phyloP scores from a whole-genome alignment of 2,113 vertebrate genomes.

The Lamprologus tigripictilis region DNA sequence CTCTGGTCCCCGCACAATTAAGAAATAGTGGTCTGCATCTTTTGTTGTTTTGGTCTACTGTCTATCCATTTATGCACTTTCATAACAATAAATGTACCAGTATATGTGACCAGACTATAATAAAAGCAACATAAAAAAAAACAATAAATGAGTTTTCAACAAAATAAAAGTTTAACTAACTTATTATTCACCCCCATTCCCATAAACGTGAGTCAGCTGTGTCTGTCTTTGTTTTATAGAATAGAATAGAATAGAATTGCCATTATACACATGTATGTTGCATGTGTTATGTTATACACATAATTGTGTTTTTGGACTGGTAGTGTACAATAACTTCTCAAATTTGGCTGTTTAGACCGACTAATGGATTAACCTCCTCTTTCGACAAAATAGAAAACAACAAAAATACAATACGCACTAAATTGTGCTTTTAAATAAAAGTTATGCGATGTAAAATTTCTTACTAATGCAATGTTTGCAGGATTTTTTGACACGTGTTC shows the following conservation, averaged over 20 bases:
- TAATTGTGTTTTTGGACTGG: not conserved
- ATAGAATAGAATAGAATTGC: not conserved
- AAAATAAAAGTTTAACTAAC: not conserved
- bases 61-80: not conserved
- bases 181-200: not conserved
- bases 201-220: not conserved
- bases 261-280: not conserved
- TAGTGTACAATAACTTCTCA: not conserved
- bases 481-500: not conserved
- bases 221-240: not conserved
- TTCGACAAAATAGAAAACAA: not conserved
- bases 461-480: not conserved
- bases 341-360: not conserved
- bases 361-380: not conserved
- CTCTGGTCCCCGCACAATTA: not conserved
- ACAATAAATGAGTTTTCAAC: not conserved
- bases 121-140: not conserved
- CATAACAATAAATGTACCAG: not conserved
- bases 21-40: not conserved
- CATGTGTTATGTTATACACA: not conserved
- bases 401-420: rapidly evolving
- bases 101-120: not conserved
- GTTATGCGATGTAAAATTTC: not conserved
- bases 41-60: not conserved
- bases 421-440: not conserved